Evolutionary conservation across 1,140 invertebrate species (phyloP).

Genomic region (Grapholita molesta): DNA sequence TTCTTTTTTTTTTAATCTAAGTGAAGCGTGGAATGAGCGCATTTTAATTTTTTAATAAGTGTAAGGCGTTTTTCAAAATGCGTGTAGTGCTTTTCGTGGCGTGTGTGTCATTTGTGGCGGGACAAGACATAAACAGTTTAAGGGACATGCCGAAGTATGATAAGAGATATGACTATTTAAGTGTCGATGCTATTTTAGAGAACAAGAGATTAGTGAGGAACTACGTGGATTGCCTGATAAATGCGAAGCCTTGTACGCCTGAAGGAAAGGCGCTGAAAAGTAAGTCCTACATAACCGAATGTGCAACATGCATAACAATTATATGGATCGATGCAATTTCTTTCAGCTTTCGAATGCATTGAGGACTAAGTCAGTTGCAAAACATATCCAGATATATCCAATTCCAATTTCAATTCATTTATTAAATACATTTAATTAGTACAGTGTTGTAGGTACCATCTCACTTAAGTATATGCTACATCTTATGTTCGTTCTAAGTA

Average conservation of each 20-base stretch:
- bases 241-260: constrained; percentile 76
- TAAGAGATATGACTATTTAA: constrained; percentile 78
- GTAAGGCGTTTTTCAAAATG: constrained; percentile 42
- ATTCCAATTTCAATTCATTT: too few relatives aligned
- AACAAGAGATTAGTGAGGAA: constrained; percentile 78
- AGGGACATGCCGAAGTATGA: constrained; percentile 70
- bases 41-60: not conserved
- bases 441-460: too few relatives aligned
- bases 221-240: constrained; percentile 80
- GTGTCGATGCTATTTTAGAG: constrained; percentile 77
- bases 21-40: not conserved
- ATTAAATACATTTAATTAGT: too few relatives aligned
- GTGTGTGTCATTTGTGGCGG: constrained; percentile 40
- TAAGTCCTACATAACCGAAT: constrained; percentile 62
- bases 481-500: too few relatives aligned
- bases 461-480: too few relatives aligned
- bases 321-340: not conserved
- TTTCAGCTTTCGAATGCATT: not conserved
- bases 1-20: not conserved
- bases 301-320: not conserved
- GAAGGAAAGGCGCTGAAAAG: constrained; percentile 79
- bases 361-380: not conserved
- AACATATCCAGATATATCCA: not conserved
- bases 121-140: constrained; percentile 58
- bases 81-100: constrained; percentile 49